Conservation (phyloP, 2,888 invertebrate genomes). For the Nycteola revayana region DNA sequence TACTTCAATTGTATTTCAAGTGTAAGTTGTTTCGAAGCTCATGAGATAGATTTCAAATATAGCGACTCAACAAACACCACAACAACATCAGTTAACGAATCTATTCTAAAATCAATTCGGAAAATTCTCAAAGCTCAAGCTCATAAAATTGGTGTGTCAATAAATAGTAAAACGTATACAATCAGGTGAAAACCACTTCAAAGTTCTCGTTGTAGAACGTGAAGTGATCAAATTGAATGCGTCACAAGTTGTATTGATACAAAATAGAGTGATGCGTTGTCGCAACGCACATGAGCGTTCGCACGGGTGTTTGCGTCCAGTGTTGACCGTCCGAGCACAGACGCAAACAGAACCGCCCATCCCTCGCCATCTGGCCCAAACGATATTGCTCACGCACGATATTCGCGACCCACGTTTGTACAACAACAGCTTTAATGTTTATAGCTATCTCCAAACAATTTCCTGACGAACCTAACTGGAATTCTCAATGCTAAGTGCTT, state of each 20-base stretch:
- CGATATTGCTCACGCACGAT: slow-evolving; percentile 63
- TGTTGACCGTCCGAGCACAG: slow-evolving; percentile 59
- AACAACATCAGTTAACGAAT: too few relatives aligned
- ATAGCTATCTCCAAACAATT: slow-evolving; percentile 42
- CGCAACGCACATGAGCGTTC: slow-evolving; percentile 52
- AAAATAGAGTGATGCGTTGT: slow-evolving; percentile 44
- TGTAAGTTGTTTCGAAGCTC: too few relatives aligned
- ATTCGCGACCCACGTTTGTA: slow-evolving; percentile 50
- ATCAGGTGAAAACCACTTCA: slow-evolving; percentile 30
- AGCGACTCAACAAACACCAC: too few relatives aligned
- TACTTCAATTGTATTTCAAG: too few relatives aligned
- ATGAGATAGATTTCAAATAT: too few relatives aligned
- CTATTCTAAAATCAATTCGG: too few relatives aligned
- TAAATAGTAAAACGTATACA: slow-evolving; percentile 12
- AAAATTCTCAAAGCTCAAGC: too few relatives aligned
- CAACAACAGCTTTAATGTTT: slow-evolving; percentile 50
- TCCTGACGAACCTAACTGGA: too few relatives aligned
- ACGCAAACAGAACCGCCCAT: slow-evolving; percentile 51
- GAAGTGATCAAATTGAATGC: slow-evolving; percentile 30
- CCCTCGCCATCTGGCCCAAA: slow-evolving; percentile 53
- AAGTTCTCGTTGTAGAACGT: slow-evolving; percentile 23
- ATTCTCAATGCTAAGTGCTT: too few relatives aligned
- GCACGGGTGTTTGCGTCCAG: slow-evolving; percentile 59
- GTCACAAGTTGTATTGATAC: slow-evolving; percentile 40
- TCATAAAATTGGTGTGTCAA: too few relatives aligned